A percentile compares a stretch with the other conserved stretches of the same genome.
These are phyloP conservation scores for Tursiops truncatus DNA, from an alignment of 2,113 vertebrate species.

Conservation along the genomic window DNA sequence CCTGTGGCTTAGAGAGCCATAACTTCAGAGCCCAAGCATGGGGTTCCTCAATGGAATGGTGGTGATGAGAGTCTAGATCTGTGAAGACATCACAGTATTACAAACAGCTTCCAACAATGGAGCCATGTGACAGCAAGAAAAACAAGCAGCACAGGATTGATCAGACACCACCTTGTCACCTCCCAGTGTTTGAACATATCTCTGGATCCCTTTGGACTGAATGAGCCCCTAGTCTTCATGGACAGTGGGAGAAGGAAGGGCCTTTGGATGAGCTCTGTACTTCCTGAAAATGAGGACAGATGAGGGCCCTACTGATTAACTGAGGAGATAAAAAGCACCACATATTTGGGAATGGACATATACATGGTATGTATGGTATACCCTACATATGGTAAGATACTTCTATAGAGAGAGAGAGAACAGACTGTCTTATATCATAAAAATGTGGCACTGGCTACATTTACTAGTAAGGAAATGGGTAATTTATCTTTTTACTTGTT, in stretches of 20 bases:
- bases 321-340: neutral
- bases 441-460: neutral
- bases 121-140: neutral
- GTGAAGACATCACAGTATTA: neutral
- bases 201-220: neutral
- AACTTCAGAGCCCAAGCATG: neutral
- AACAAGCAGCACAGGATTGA: neutral
- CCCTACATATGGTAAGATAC: fast-evolving
- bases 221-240: neutral
- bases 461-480: neutral
- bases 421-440: neutral
- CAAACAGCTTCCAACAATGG: neutral
- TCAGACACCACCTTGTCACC: neutral
- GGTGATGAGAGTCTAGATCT: neutral
- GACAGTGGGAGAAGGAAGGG: neutral
- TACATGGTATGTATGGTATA: fast-evolving
- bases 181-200: neutral
- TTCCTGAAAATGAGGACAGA: neutral
- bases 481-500: neutral
- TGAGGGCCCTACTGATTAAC: neutral
- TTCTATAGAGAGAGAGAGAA: neutral
- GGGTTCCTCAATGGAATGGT: neutral
- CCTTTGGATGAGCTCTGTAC: neutral
- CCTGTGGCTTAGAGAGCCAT: fast-evolving
- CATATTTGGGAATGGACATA: neutral